Evolutionary conservation across 1,140 invertebrate species (phyloP).

Genomic region (Holcopasites calliopsidis): DNA sequence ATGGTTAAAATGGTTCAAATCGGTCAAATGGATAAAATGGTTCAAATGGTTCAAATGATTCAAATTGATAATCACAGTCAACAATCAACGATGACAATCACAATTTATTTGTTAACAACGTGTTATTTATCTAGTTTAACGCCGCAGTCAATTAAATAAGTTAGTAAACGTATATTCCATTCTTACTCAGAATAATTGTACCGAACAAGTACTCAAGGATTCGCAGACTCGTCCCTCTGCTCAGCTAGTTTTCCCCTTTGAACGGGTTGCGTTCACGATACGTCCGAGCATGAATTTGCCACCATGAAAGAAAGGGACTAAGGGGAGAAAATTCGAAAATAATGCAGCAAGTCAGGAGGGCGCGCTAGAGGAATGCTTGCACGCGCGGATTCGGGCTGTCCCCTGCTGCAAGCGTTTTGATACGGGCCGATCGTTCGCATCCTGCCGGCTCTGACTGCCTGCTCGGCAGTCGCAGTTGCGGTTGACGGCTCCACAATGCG

Average conservation of each 20-base stretch:
- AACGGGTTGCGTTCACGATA: neutral
- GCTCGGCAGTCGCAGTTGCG: slow-evolving; percentile 57
- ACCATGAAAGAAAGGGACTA: neutral
- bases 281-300: neutral
- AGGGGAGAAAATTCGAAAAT: neutral
- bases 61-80: no score
- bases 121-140: no score
- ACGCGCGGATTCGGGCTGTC: slow-evolving; percentile 52
- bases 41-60: no score
- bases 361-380: slow-evolving; percentile 60
- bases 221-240: neutral
- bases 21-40: no score
- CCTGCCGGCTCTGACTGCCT: slow-evolving; percentile 10
- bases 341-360: neutral
- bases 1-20: no score
- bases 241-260: neutral
- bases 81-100: no score
- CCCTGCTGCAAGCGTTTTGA: slow-evolving; percentile 48
- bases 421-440: slow-evolving; percentile 41
- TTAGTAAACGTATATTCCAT: no score
- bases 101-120: no score
- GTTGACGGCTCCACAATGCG: slow-evolving; percentile 61
- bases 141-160: no score
- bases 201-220: no score
- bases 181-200: no score